These are phyloP conservation scores for Teleogryllus occipitalis DNA, from an alignment of 1,140 invertebrate species.

Conservation along the genomic window DNA sequence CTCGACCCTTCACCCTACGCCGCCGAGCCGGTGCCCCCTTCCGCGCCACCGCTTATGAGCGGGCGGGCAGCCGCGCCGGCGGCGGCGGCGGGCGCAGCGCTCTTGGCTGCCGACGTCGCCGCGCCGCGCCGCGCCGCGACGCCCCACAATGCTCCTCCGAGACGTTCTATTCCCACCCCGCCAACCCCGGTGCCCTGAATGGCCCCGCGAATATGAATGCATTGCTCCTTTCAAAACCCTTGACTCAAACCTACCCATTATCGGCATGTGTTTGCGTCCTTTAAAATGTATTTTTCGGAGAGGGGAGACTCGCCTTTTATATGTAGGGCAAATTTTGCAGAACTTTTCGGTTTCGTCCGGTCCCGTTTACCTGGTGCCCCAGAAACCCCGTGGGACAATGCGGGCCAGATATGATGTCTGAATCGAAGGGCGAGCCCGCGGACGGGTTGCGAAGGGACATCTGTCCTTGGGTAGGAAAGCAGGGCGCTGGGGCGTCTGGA, in stretches of 20 bases:
- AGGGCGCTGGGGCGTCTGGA: no score
- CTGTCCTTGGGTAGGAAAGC: background rate
- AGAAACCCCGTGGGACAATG: background rate
- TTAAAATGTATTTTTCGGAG: background rate
- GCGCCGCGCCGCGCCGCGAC: no score
- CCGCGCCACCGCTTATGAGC: no score
- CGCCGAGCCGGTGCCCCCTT: no score
- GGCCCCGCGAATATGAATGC: background rate
- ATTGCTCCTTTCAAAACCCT: background rate
- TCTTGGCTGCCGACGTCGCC: no score
- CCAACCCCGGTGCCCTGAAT: background rate
- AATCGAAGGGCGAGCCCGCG: background rate
- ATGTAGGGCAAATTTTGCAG: conserved; percentile 1
- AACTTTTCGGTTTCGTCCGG: background rate
- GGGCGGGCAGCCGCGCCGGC: no score
- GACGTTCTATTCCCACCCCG: background rate
- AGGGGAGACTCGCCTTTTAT: background rate
- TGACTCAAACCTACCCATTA: conserved; percentile 4
- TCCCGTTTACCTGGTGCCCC: background rate
- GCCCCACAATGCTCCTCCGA: no score
- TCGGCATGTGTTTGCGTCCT: background rate
- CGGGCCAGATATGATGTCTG: background rate
- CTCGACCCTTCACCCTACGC: no score
- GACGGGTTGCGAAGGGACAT: background rate
- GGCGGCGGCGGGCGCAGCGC: no score